phyloP scores from a whole-genome alignment of 2,888 invertebrate species.

The Rhopalosiphum nymphaeae region DNA sequence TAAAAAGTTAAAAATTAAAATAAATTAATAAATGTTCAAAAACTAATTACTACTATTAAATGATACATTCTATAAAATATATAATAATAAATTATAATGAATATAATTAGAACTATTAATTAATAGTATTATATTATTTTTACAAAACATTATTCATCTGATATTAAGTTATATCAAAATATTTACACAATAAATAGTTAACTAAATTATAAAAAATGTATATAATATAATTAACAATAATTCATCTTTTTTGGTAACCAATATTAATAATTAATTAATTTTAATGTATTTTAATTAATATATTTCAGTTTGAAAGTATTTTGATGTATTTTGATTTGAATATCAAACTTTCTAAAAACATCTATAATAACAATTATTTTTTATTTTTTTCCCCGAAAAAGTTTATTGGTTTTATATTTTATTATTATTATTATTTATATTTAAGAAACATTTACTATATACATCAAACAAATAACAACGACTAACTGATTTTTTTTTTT shows the following conservation, averaged over 20 bases:
- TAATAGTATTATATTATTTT: too few relatives aligned
- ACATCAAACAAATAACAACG: neutral
- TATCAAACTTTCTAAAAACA: neutral
- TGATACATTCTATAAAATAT: neutral
- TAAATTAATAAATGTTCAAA: neutral
- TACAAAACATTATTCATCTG: neutral
- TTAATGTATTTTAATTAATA: neutral
- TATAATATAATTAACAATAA: neutral
- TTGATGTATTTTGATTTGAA: neutral
- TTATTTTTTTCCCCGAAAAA: neutral
- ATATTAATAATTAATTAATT: neutral
- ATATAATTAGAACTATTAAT: too few relatives aligned
- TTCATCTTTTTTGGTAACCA: neutral
- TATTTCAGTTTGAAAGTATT: neutral
- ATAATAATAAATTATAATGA: neutral
- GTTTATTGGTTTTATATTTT: neutral
- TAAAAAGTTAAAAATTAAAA: neutral
- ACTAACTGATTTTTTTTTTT: neutral
- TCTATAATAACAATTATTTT: neutral
- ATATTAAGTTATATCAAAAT: neutral
- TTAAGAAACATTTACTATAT: neutral
- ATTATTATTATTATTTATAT: neutral
- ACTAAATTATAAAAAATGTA: neutral
- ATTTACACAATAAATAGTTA: neutral
- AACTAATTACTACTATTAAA: neutral